A percentile compares a stretch with the other conserved stretches of the same genome.
Conservation (phyloP, 2,797 vertebrate genomes). For the Myotis daubentonii region DNA sequence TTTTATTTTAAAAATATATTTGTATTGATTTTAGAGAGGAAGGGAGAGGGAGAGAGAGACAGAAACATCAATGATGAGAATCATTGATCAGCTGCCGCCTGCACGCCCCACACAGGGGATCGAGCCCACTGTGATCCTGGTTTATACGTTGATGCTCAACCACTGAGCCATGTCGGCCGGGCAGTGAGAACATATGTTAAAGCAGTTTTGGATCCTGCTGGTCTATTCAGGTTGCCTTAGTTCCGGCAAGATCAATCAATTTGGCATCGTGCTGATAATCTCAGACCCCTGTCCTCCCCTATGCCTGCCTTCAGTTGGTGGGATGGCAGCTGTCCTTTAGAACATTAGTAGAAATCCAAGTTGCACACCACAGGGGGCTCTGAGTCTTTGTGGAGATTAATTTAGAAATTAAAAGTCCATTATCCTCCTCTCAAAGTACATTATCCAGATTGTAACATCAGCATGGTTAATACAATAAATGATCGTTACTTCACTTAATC, state of each 20-base stretch:
- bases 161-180: too few relatives aligned
- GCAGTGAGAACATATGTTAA: conserved; percentile 7
- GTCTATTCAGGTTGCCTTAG: conserved; percentile 25
- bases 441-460: conserved; percentile 45
- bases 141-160: too few relatives aligned
- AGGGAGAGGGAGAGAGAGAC: too few relatives aligned
- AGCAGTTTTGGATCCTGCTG: conserved; percentile 28
- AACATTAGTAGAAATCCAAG: conserved; percentile 32
- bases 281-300: neutral
- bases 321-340: conserved; percentile 14
- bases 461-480: conserved; percentile 61
- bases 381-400: conserved; percentile 62
- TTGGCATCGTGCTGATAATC: neutral
- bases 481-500: conserved; percentile 45
- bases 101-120: too few relatives aligned
- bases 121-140: too few relatives aligned
- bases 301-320: neutral
- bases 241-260: conserved; percentile 37
- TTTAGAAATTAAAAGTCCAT: conserved; percentile 74
- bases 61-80: too few relatives aligned
- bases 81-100: too few relatives aligned
- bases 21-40: too few relatives aligned
- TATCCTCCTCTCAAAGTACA: conserved; percentile 46
- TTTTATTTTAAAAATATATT: conserved; percentile 1
- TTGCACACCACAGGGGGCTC: neutral